A percentile compares a stretch with the other conserved stretches of the same genome.
phyloP scores from a whole-genome alignment of 2,888 invertebrate species.

The Cremastinae sp. region DNA sequence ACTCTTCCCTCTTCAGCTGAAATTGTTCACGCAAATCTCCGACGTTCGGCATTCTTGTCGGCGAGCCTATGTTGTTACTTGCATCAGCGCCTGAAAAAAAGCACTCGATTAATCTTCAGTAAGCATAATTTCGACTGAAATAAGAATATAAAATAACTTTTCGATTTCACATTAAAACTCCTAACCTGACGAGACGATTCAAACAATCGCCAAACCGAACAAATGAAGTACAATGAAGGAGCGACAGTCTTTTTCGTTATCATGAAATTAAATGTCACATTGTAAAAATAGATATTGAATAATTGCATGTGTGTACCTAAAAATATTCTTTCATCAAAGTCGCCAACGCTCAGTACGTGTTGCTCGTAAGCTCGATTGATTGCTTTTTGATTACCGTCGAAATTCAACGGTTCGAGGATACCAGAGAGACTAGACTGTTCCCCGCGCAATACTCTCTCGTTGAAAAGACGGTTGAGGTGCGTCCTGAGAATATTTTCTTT shows the following conservation, averaged over 20 bases:
- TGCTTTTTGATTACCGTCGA: constrained; percentile 92
- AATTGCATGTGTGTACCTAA: too few species aligned
- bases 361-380: constrained; percentile 94
- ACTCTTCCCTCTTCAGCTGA: constrained; percentile 76
- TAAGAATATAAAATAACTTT: constrained; percentile 54
- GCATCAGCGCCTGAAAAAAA: constrained; percentile 81
- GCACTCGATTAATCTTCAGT: constrained; percentile 17
- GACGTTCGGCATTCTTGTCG: constrained; percentile 77
- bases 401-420: constrained; percentile 89
- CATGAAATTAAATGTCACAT: neutral
- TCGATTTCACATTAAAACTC: neutral
- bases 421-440: constrained; percentile 87
- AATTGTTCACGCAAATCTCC: constrained; percentile 79
- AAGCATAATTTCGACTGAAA: neutral
- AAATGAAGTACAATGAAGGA: constrained; percentile 2
- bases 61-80: constrained; percentile 83
- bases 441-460: constrained; percentile 88
- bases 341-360: constrained; percentile 93
- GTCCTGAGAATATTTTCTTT: constrained; percentile 93
- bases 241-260: constrained; percentile 1
- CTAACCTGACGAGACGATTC: neutral
- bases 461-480: constrained; percentile 88
- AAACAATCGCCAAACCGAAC: constrained; percentile 17
- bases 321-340: constrained; percentile 98
- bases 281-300: neutral